Evolutionary conservation across 2,113 vertebrate genomes (phyloP), one percentile per base, ranked within the genome.

Genomic region (Struthio camelus): DNA sequence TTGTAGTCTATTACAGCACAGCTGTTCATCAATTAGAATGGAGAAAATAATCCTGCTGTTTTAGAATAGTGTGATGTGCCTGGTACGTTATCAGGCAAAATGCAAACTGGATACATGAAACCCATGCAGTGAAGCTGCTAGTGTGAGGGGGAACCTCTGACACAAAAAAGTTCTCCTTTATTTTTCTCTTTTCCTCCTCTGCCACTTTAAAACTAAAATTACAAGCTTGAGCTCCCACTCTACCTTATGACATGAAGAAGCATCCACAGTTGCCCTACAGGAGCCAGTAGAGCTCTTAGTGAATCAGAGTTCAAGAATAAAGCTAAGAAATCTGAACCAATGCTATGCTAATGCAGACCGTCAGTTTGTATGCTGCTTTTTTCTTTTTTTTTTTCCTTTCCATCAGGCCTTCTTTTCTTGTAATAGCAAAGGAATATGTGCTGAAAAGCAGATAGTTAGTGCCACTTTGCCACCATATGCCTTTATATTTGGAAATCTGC

Each of bases 401-500:
- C 75, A 94, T 87, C 72, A 91, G 80, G 66, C 80, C 82, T 88
- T 88, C 90, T 94, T 93, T 96, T 91, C 76, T 77, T 97, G 85
- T 89, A 96, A 96, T 89, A 95, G 69, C 91, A 86, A 88, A 94
- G 96, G 89, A 96, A 94, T 92, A 93, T 89, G 38, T 96, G 65
- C 92, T 95, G 97, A 97, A 96, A 97, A 97, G 90, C 95, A 97
- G 97, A 97, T 96, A 97, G 96, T 96, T 97, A 97, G 94, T 97
- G 96, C 95, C 94, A 97, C 96, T 97, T 96, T 96, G 85, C 85
- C 53, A 94, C 94, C 96, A 97, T 97, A 97, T 97, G 97, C 96
- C 97, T 97, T 97, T 97, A 85, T 96, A 96, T 96, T 97, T 97
- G 95, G 87, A 97, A 97, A 97, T 97, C 95, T 97, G 95, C 97